A percentile compares a stretch with the other conserved stretches of the same genome.
Conservation (phyloP, 2,113 vertebrate genomes). For the Corvus cornix region DNA sequence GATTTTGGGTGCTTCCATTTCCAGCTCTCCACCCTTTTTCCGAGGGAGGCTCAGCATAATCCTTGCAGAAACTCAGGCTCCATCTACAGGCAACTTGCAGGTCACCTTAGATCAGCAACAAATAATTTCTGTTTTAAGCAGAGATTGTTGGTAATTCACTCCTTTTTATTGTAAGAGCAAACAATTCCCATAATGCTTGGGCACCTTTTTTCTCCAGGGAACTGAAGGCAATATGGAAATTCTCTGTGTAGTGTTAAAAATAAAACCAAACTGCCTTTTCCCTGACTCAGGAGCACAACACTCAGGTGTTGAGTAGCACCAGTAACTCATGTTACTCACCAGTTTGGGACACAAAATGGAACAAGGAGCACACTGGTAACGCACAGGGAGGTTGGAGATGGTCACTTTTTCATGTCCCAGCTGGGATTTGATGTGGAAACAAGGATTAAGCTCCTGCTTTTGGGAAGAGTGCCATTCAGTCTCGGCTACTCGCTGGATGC, state of each 20-base stretch:
- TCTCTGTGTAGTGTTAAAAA: neutral
- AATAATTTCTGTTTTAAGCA: neutral
- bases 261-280: neutral
- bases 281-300: neutral
- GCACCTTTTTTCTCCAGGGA: neutral
- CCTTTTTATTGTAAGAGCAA: neutral
- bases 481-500: fast-evolving
- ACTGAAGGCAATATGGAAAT: neutral
- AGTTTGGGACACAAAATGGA: fast-evolving
- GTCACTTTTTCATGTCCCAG: neutral
- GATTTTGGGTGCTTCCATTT: neutral
- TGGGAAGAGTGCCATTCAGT: neutral
- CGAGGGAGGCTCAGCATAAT: neutral
- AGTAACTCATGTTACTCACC: fast-evolving
- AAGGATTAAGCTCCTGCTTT: neutral
- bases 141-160: neutral
- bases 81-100: conserved; percentile 36
- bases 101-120: neutral
- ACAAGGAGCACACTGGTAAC: neutral
- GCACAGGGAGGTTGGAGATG: neutral
- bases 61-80: conserved; percentile 32
- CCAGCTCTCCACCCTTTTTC: neutral
- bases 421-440: neutral
- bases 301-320: neutral
- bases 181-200: neutral